These are phyloP conservation scores for Gymnodraco acuticeps DNA, from an alignment of 2,797 vertebrate species.

Conservation along the genomic window DNA sequence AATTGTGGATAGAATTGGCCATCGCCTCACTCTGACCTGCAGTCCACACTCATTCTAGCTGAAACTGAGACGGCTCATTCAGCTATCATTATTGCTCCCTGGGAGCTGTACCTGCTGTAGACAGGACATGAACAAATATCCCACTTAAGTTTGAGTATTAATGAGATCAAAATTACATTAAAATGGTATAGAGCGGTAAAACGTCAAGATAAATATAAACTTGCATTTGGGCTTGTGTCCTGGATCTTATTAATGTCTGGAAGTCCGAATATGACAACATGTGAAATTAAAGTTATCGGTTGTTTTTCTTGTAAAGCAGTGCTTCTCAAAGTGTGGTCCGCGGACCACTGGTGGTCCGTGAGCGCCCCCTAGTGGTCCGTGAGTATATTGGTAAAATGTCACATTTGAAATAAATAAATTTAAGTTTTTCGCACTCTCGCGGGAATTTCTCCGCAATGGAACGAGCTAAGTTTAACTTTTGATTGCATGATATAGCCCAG, in stretches of 20 bases:
- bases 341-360: too few species aligned
- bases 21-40: slow-evolving; percentile 23
- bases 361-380: too few species aligned
- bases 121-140: background rate
- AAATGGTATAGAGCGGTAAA: background rate
- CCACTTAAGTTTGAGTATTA: background rate
- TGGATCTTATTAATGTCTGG: background rate
- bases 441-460: too few species aligned
- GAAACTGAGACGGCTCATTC: slow-evolving; percentile 23
- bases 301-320: too few species aligned
- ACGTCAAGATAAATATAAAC: background rate
- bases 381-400: too few species aligned
- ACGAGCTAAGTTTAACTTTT: too few species aligned
- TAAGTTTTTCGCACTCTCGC: too few species aligned
- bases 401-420: too few species aligned
- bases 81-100: slow-evolving; percentile 32
- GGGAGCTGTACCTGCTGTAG: background rate
- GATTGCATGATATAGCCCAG: too few species aligned
- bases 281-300: background rate
- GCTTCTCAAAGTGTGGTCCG: too few species aligned
- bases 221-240: background rate
- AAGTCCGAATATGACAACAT: background rate
- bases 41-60: slow-evolving; percentile 9
- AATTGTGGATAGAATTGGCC: slow-evolving; percentile 22
- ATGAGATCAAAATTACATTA: background rate